Evolutionary conservation across 2,797 vertebrate genomes (phyloP).

Genomic region (Sebastes dallii): DNA sequence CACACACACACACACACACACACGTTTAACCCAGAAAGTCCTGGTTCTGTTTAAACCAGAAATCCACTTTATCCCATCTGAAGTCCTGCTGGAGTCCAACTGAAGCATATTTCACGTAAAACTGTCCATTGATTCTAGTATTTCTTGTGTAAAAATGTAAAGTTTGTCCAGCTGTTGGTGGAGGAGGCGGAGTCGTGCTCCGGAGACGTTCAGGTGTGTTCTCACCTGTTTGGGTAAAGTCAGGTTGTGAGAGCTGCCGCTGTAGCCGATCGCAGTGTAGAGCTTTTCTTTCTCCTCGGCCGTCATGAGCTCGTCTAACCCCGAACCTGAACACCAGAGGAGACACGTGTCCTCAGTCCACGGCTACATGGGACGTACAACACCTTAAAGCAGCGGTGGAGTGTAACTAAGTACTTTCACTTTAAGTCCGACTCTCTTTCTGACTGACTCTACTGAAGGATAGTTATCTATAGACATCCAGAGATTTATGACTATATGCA

Average conservation of each 20-base stretch:
- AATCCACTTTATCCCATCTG: background rate
- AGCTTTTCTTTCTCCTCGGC: slow-evolving; percentile 93
- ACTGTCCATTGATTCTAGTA: background rate
- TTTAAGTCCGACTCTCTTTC: background rate
- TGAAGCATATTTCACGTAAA: background rate
- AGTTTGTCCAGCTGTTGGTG: too few relatives aligned
- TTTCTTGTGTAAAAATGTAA: too few relatives aligned
- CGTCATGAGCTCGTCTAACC: slow-evolving; percentile 92
- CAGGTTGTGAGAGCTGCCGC: slow-evolving; percentile 89
- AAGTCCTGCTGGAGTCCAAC: background rate
- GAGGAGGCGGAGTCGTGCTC: background rate
- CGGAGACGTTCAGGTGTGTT: background rate
- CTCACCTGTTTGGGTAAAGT: slow-evolving; percentile 81
- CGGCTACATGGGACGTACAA: background rate
- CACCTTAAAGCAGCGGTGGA: background rate
- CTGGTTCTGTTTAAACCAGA: background rate
- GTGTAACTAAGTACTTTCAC: too few relatives aligned
- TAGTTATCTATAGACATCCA: too few relatives aligned
- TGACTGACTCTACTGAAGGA: too few relatives aligned
- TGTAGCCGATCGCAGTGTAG: slow-evolving; percentile 96
- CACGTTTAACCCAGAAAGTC: background rate
- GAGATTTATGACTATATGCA: background rate
- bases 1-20: slow-evolving; percentile 22
- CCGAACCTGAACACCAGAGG: slow-evolving; percentile 60
- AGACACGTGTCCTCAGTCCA: background rate